These are phyloP conservation scores for Chelonus insularis DNA, from an alignment of 1,140 invertebrate species.

Conservation along the genomic window DNA sequence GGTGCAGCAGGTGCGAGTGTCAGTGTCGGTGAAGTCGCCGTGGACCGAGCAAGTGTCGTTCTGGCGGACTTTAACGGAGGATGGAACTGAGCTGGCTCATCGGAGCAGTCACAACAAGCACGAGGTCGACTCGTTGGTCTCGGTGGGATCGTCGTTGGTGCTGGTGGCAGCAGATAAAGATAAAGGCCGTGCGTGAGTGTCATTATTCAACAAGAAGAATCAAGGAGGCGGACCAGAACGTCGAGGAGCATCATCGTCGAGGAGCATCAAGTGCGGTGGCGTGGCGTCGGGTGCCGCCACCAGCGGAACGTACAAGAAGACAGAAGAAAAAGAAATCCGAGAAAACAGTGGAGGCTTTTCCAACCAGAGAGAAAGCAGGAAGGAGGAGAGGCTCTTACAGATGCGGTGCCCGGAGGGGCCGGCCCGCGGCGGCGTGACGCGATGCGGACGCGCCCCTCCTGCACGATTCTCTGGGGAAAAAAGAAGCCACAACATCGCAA, in stretches of 20 bases:
- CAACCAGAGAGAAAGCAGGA: slow-evolving; percentile 14
- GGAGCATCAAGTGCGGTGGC: neutral
- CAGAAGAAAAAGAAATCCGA: neutral
- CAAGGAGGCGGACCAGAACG: neutral
- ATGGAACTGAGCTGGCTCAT: slow-evolving; percentile 22
- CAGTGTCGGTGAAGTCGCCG: slow-evolving; percentile 12
- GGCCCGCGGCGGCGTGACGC: slow-evolving; percentile 58
- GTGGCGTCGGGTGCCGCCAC: slow-evolving; percentile 19
- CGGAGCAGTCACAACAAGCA: neutral
- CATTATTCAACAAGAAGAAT: neutral
- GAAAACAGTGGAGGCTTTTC: neutral
- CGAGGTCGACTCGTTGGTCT: neutral
- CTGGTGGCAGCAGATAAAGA: slow-evolving; percentile 1
- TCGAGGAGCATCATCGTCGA: slow-evolving; percentile 10
- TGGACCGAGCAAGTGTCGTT: neutral
- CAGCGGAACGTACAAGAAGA: neutral
- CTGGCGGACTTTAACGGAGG: slow-evolving; percentile 19
- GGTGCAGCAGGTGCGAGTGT: slow-evolving; percentile 4
- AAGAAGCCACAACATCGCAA: slow-evolving; percentile 34
- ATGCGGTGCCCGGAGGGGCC: slow-evolving; percentile 53
- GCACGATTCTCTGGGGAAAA: slow-evolving; percentile 40
- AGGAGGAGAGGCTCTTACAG: slow-evolving; percentile 48
- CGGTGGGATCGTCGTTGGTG: slow-evolving; percentile 6
- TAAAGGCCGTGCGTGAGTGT: neutral
- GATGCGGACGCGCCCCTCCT: slow-evolving; percentile 56